Evolutionary conservation across 2,113 vertebrate genomes (phyloP).

Genomic region (Charadrius vociferus): DNA sequence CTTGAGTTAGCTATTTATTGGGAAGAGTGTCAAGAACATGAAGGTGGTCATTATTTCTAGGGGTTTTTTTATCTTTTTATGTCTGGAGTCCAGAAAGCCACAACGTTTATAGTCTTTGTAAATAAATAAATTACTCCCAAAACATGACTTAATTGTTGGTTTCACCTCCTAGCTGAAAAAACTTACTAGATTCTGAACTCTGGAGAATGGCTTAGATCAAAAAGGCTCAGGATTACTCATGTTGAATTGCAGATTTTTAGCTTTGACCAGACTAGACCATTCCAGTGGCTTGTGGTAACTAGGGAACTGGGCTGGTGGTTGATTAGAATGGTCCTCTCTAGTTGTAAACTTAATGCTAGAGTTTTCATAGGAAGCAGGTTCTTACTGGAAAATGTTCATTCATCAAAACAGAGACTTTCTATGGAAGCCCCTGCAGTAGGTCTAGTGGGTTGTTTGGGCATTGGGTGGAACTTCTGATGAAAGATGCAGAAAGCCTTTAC

Average conservation of each 20-base stretch:
- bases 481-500: neutral
- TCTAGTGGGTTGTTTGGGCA: accelerated
- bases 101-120: neutral
- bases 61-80: neutral
- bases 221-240: neutral
- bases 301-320: neutral
- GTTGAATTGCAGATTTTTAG: neutral
- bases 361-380: neutral
- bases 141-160: neutral
- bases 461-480: neutral
- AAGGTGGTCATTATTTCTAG: neutral
- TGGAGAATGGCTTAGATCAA: neutral
- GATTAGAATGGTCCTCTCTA: neutral
- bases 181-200: neutral
- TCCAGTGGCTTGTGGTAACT: neutral
- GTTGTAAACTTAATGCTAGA: neutral
- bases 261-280: neutral
- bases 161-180: neutral
- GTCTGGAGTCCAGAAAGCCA: neutral
- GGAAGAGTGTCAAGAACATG: neutral
- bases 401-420: neutral
- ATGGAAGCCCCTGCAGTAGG: neutral
- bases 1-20: neutral
- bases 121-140: neutral
- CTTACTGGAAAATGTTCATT: neutral